These are phyloP conservation scores for Cosmorhoe ocellata DNA, from an alignment of 2,888 invertebrate species.

Conservation along the genomic window DNA sequence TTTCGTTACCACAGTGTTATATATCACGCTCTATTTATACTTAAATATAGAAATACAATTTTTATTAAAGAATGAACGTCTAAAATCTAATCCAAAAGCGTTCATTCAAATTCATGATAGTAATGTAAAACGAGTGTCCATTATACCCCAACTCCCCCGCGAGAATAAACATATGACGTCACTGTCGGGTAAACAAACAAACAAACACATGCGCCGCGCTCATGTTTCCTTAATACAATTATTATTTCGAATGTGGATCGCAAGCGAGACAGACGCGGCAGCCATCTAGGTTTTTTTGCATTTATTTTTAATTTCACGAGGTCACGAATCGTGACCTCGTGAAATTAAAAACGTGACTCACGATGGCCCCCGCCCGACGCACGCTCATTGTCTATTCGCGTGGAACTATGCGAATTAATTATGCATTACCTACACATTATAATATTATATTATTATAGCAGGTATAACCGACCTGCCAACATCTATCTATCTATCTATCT, in stretches of 20 bases:
- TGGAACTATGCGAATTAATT: conserved; percentile 42
- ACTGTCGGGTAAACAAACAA: conserved; percentile 82
- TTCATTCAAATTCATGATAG: neutral
- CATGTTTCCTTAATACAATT: conserved; percentile 83
- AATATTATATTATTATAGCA: conserved; percentile 1
- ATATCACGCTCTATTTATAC: too few relatives aligned
- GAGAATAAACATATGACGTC: conserved; percentile 84
- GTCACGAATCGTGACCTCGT: conserved; percentile 39
- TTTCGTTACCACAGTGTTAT: too few relatives aligned
- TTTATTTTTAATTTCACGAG: conserved; percentile 59
- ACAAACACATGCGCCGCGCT: conserved; percentile 83
- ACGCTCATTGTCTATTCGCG: conserved; percentile 51
- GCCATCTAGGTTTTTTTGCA: conserved; percentile 29
- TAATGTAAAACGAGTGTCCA: conserved; percentile 33
- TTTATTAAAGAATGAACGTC: too few relatives aligned
- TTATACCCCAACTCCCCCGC: conserved; percentile 56
- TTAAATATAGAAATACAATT: too few relatives aligned
- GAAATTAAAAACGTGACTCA: too few relatives aligned
- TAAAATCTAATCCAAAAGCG: too few relatives aligned
- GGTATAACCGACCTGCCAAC: too few relatives aligned
- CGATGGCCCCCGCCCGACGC: conserved; percentile 10
- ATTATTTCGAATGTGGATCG: conserved; percentile 81
- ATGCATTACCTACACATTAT: conserved; percentile 31
- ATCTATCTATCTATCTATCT: too few relatives aligned
- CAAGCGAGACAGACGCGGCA: conserved; percentile 57